Conservation (phyloP, 2,797 vertebrate genomes). For the Silurus aristotelis region DNA sequence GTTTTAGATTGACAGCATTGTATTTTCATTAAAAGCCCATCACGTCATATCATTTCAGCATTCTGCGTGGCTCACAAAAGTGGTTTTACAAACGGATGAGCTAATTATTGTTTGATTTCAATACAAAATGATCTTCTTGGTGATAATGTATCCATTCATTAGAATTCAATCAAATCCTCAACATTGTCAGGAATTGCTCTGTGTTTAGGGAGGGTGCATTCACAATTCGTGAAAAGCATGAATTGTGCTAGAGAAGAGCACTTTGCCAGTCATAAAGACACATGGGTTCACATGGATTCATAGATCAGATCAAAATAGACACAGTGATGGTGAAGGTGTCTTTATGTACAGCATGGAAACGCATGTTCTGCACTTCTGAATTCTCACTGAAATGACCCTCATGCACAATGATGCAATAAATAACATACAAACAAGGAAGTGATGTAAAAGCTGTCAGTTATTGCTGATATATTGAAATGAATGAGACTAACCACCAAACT, state of each 20-base stretch:
- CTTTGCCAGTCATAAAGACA: slow-evolving; percentile 19
- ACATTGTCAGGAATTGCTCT: slow-evolving; percentile 30
- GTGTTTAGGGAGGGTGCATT: slow-evolving; percentile 26
- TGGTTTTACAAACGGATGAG: slow-evolving; percentile 31
- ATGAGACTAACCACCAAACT: slow-evolving; percentile 14
- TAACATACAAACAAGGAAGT: slow-evolving; percentile 21
- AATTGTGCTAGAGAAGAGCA: slow-evolving; percentile 16
- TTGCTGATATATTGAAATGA: background rate
- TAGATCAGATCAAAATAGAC: slow-evolving; percentile 28
- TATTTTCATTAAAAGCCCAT: slow-evolving; percentile 25
- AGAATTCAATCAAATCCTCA: slow-evolving; percentile 40
- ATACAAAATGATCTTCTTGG: slow-evolving; percentile 34
- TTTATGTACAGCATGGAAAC: slow-evolving; percentile 3
- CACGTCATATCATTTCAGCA: slow-evolving; percentile 35
- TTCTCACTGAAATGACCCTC: slow-evolving; percentile 19
- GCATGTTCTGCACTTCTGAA: slow-evolving; percentile 20
- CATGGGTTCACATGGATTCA: background rate
- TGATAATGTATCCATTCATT: slow-evolving; percentile 43
- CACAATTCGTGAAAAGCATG: background rate
- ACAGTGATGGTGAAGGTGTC: slow-evolving; percentile 25
- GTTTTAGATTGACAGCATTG: slow-evolving; percentile 26
- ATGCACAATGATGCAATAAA: background rate
- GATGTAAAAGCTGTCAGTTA: slow-evolving; percentile 6
- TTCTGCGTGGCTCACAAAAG: slow-evolving; percentile 17
- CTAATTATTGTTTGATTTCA: slow-evolving; percentile 50